Evolutionary conservation across 2,113 vertebrate genomes (phyloP).

Genomic region (Oreocharis arfaki): DNA sequence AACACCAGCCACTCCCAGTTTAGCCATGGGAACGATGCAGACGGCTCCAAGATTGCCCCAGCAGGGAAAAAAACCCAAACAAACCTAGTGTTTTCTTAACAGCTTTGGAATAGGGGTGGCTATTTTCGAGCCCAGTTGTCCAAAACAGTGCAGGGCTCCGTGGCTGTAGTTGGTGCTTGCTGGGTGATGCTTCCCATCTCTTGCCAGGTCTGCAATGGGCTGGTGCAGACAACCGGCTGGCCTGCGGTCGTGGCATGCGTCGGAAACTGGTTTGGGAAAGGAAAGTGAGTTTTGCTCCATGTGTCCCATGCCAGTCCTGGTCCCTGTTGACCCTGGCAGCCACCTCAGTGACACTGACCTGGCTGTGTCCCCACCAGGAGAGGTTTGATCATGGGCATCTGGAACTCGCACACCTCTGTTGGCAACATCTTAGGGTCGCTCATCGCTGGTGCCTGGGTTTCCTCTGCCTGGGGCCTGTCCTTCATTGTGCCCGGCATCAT

Average conservation of each 20-base stretch:
- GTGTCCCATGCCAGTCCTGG: rapidly evolving
- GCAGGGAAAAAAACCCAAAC: neutral
- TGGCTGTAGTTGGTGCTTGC: neutral
- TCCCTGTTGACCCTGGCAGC: neutral
- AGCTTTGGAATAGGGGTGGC: neutral
- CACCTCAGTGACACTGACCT: rapidly evolving
- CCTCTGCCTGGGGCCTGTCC: slow-evolving; percentile 87
- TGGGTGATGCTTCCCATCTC: neutral
- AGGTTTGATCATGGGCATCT: slow-evolving; percentile 97
- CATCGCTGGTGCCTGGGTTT: slow-evolving; percentile 87
- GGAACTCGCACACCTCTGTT: slow-evolving; percentile 97
- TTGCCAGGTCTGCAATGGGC: slow-evolving; percentile 85
- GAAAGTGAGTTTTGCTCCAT: slow-evolving; percentile 83
- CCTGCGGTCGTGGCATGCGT: slow-evolving; percentile 90
- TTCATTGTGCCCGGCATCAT: slow-evolving; percentile 91
- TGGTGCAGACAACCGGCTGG: slow-evolving; percentile 96
- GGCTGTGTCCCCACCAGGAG: slow-evolving; percentile 58
- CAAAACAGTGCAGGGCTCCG: neutral
- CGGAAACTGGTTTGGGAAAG: slow-evolving; percentile 98
- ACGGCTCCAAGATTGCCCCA: neutral
- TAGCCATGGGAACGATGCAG: neutral
- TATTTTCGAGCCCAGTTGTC: rapidly evolving
- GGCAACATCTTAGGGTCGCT: slow-evolving; percentile 97
- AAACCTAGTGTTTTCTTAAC: neutral
- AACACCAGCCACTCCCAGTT: neutral